These are phyloP conservation scores for Psophia crepitans DNA, from an alignment of 2,113 vertebrate species.

Conservation along the genomic window DNA sequence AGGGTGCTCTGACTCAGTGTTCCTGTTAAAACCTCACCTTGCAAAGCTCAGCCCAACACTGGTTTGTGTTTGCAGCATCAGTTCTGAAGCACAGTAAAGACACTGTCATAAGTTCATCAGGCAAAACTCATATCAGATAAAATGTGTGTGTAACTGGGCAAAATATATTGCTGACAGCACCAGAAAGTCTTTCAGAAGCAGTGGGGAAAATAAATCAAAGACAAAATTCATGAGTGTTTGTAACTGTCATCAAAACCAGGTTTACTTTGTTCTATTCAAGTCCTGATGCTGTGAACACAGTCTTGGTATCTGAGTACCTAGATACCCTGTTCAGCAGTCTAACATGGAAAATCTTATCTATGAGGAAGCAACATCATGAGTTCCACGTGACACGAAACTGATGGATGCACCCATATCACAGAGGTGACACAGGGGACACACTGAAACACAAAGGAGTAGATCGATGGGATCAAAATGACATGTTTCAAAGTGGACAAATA, in stretches of 20 bases:
- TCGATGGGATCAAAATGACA: constrained; percentile 52
- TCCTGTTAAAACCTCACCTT: not conserved
- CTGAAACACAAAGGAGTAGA: constrained; percentile 28
- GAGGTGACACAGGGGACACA: constrained; percentile 55
- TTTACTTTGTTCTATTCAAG: not conserved
- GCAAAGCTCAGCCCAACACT: not conserved
- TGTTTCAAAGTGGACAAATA: constrained; percentile 20
- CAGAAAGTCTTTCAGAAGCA: not conserved
- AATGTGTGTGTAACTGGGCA: not conserved
- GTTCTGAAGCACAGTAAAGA: not conserved
- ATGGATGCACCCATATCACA: not conserved
- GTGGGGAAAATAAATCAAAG: not conserved
- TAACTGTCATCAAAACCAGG: not conserved
- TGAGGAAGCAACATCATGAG: not conserved
- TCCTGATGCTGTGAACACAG: not conserved
- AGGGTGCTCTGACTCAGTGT: not conserved
- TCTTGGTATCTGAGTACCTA: not conserved
- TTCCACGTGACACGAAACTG: constrained; percentile 8
- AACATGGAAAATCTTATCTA: constrained; percentile 51
- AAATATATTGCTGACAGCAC: not conserved
- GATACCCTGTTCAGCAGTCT: not conserved
- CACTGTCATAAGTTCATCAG: not conserved
- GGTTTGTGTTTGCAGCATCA: not conserved
- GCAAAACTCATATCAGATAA: not conserved
- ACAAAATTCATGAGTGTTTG: not conserved